phyloP scores from a whole-genome alignment of 2,888 invertebrate genomes.

The Mechanitis mazaeus region DNA sequence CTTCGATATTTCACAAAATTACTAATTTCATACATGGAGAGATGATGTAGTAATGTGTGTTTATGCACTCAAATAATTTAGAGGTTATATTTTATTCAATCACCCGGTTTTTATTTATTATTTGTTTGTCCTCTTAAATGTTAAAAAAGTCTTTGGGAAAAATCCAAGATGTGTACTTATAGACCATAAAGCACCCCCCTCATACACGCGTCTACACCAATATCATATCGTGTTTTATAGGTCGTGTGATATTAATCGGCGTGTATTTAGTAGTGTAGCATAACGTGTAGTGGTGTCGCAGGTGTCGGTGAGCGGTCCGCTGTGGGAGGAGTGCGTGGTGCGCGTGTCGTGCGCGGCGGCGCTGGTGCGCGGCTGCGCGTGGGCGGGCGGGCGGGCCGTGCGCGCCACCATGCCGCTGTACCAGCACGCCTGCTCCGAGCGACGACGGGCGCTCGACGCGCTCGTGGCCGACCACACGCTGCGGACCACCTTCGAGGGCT shows the following conservation, averaged over 20 bases:
- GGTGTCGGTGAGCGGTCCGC: slow-evolving; percentile 95
- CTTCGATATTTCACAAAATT: background rate
- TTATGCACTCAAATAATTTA: too few relatives aligned
- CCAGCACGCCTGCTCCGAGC: slow-evolving; percentile 95
- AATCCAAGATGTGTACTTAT: too few relatives aligned
- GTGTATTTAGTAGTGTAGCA: too few relatives aligned
- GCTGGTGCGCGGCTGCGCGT: slow-evolving; percentile 89
- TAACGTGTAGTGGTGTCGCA: slow-evolving; percentile 36
- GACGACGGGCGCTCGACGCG: slow-evolving; percentile 88
- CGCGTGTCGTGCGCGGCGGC: slow-evolving; percentile 82
- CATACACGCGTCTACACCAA: too few relatives aligned
- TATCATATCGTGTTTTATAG: too few relatives aligned
- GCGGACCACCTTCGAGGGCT: slow-evolving; percentile 93
- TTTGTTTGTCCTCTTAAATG: too few relatives aligned
- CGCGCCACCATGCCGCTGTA: slow-evolving; percentile 92
- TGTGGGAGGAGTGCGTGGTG: slow-evolving; percentile 91
- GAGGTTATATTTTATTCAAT: too few relatives aligned
- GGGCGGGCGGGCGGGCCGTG: slow-evolving; percentile 94
- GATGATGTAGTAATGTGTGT: too few relatives aligned
- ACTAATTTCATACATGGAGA: too few relatives aligned
- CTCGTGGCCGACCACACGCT: slow-evolving; percentile 91
- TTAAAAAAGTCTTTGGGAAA: too few relatives aligned
- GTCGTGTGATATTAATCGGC: too few relatives aligned
- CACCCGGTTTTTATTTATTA: background rate
- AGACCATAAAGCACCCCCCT: too few relatives aligned